Percentiles rank a stretch among this genome's conserved stretches.
Evolutionary conservation across 2,797 vertebrate genomes (phyloP).

Genomic region (Pangasius macronema): DNA sequence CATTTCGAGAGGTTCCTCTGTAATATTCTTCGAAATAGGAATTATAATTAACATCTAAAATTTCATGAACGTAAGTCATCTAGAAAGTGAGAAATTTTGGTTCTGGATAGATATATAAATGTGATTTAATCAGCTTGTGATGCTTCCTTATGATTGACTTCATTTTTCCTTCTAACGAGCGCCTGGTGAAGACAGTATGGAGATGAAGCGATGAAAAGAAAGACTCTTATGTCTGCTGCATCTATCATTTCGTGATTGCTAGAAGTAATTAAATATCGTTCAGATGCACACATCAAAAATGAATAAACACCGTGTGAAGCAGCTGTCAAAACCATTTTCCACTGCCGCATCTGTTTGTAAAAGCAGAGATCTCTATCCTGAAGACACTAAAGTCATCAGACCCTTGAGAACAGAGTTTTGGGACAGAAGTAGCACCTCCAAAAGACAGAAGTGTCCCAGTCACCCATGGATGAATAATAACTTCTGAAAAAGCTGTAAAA

Average conservation of each 20-base stretch:
- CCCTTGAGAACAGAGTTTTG: neutral
- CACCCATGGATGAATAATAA: neutral
- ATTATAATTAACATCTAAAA: neutral
- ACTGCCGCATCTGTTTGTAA: slow-evolving; percentile 1
- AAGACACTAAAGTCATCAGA: neutral
- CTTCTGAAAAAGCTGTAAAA: neutral
- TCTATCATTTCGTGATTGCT: slow-evolving; percentile 19
- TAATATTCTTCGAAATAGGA: neutral
- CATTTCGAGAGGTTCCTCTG: neutral
- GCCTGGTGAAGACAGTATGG: neutral
- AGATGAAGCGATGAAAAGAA: slow-evolving; percentile 15
- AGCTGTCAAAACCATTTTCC: slow-evolving; percentile 9
- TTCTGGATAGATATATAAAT: neutral
- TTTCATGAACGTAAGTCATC: neutral
- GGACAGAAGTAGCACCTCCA: neutral
- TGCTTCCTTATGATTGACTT: neutral
- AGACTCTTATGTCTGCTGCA: neutral
- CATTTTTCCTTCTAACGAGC: neutral
- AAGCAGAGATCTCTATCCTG: neutral
- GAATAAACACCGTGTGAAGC: slow-evolving; percentile 1
- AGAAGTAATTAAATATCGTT: slow-evolving; percentile 18
- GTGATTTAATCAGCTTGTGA: neutral
- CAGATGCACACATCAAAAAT: slow-evolving; percentile 5
- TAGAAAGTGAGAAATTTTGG: neutral
- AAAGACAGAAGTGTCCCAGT: neutral